Evolutionary conservation across 2,888 invertebrate genomes (phyloP), one percentile per base, ranked within the genome.

Genomic region (Cremastinae sp.): DNA sequence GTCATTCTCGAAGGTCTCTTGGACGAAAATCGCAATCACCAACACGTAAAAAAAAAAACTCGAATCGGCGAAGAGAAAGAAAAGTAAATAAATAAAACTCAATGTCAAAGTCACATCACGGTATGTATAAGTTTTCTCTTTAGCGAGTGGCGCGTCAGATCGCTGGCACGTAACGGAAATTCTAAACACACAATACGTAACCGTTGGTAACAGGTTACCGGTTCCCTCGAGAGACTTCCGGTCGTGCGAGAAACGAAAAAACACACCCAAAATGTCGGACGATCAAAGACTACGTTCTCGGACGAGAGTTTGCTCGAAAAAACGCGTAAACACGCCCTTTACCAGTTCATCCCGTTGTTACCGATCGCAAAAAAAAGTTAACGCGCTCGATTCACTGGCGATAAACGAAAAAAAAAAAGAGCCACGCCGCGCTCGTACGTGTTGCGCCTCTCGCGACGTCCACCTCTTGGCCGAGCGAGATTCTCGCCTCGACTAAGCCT

Each of bases 1-100:
- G 78, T 76, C 80, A 81, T 82, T 38, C 53, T 75, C 41, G 22
- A 14, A 34, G 34, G 0, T 43, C 22, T 49, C 14, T 10, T 20
- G 5, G 4, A 20, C 1, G 16, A 54, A 14, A 49, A 8, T 45
- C 36, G 9, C 9, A 12, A 53, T 12, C 14, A 9, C 8, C 34
- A 49, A 18, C 4, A 58, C 53, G 20, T 36, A 16, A 16, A 34
- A 59, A 51, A 43, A 65, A 36, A 22, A 22, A 45, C 12, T 8
- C 45, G 20, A 65, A 12, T 12, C 14, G 1, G n/a, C 12, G 12
- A 4, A 7, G 0, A 65, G 7, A 16, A 14, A 28, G 12, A 16
- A 14, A 22, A 41, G 20, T 14, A 14, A n/a, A 34, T 28, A 28
- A 28, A 28, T 28, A 45, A 45, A 34, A 61, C 18, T 16, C 36